Evolutionary conservation across 2,888 invertebrate genomes (phyloP).

Genomic region (Andrena dorsata): DNA sequence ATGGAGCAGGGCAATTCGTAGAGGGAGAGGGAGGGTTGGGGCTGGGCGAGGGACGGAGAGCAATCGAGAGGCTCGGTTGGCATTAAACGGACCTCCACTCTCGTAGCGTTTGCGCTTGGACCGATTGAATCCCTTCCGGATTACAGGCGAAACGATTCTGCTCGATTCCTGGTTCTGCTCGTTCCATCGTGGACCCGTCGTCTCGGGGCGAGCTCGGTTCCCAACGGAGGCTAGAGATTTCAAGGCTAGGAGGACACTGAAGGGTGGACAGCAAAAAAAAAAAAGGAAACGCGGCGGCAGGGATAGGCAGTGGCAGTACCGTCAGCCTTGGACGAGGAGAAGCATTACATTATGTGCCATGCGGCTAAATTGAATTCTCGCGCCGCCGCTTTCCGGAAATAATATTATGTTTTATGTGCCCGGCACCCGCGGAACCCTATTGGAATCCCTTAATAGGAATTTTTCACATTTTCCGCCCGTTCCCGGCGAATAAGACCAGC

Average conservation of each 20-base stretch:
- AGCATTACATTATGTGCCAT: constrained; percentile 72
- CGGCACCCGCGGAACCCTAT: constrained; percentile 77
- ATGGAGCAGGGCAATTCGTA: constrained; percentile 8
- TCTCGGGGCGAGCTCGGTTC: neutral
- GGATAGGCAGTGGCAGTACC: neutral
- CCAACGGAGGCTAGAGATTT: constrained; percentile 2
- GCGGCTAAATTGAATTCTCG: constrained; percentile 81
- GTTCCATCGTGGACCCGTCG: constrained; percentile 1
- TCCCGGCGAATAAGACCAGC: constrained; percentile 79
- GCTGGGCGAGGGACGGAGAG: constrained; percentile 11
- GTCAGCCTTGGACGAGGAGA: constrained; percentile 26
- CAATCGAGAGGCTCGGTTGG: constrained; percentile 36
- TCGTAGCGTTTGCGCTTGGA: constrained; percentile 57
- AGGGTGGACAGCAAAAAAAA: neutral
- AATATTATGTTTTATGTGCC: constrained; percentile 83
- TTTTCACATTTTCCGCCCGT: constrained; percentile 83
- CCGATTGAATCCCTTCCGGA: constrained; percentile 72
- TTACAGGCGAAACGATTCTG: constrained; percentile 63
- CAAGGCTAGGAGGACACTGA: constrained; percentile 19
- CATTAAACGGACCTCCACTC: constrained; percentile 52
- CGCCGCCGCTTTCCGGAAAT: constrained; percentile 79
- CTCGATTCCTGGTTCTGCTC: constrained; percentile 4
- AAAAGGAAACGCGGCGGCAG: neutral
- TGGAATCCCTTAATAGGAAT: constrained; percentile 83
- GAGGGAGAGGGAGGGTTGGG: neutral